Evolutionary conservation across 2,888 invertebrate species (phyloP).

Genomic region (Loripinus fragilis): DNA sequence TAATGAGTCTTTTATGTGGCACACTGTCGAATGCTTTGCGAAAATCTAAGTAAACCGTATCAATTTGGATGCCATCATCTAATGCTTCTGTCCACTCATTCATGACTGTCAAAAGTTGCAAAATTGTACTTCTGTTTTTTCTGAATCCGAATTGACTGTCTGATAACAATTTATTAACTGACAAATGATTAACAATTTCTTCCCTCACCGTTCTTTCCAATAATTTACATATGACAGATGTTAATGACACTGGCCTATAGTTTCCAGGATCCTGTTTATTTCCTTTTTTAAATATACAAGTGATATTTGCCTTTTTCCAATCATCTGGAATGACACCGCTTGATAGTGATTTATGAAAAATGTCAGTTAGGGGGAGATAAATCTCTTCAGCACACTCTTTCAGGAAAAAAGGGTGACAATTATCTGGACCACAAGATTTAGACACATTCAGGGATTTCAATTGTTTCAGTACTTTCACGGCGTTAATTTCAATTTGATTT

Average conservation of each 20-base stretch:
- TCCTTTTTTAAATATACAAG: slow-evolving; percentile 27
- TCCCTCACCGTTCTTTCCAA: slow-evolving; percentile 12
- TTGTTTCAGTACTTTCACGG: not conserved
- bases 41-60: slow-evolving; percentile 29
- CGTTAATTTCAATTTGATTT: not conserved
- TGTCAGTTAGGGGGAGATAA: not conserved
- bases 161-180: slow-evolving; percentile 8
- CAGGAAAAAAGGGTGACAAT: slow-evolving; percentile 11
- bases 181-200: slow-evolving; percentile 12
- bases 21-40: slow-evolving; percentile 26
- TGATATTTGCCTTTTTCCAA: slow-evolving; percentile 28
- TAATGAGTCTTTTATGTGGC: slow-evolving; percentile 11
- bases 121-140: slow-evolving; percentile 6
- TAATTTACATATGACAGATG: slow-evolving; percentile 17
- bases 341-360: slow-evolving; percentile 6
- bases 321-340: not conserved
- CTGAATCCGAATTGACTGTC: slow-evolving; percentile 23
- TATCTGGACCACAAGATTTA: slow-evolving; percentile 24
- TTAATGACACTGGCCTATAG: slow-evolving; percentile 22
- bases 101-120: slow-evolving; percentile 12
- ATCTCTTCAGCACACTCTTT: slow-evolving; percentile 13
- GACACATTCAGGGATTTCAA: slow-evolving; percentile 11
- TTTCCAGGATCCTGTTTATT: slow-evolving; percentile 18
- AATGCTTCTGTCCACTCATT: slow-evolving; percentile 20
- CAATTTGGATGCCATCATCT: slow-evolving; percentile 1